Evolutionary conservation across 2,888 invertebrate genomes (phyloP).

Genomic region (Netelia fuscicornis): DNA sequence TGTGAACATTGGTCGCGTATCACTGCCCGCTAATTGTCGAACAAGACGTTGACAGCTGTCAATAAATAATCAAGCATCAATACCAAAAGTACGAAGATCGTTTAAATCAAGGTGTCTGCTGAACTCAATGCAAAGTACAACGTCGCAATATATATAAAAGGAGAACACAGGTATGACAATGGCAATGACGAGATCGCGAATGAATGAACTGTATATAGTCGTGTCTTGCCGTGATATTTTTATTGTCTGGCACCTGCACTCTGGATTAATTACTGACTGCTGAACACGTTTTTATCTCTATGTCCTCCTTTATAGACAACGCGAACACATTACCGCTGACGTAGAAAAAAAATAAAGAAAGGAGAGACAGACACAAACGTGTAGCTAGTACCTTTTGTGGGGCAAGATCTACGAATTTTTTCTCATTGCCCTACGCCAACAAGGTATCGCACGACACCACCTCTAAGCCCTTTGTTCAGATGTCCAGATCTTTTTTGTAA

Average conservation of each 20-base stretch:
- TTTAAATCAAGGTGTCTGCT: not conserved
- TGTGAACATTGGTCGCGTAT: not conserved
- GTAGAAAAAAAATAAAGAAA: slow-evolving; percentile 17
- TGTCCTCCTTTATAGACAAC: slow-evolving; percentile 34
- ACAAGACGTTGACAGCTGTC: slow-evolving; percentile 56
- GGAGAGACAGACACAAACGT: slow-evolving; percentile 36
- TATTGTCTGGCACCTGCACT: not conserved
- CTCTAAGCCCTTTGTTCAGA: slow-evolving; percentile 78
- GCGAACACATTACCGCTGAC: slow-evolving; percentile 11
- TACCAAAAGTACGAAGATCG: not conserved
- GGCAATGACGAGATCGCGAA: slow-evolving; percentile 40
- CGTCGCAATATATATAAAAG: slow-evolving; percentile 42
- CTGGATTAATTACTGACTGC: not conserved
- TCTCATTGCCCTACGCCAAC: slow-evolving; percentile 48
- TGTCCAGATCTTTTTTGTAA: slow-evolving; percentile 82
- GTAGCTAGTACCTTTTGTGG: slow-evolving; percentile 33
- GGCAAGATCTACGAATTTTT: slow-evolving; percentile 44
- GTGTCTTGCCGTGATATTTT: not conserved
- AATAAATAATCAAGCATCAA: slow-evolving; percentile 32
- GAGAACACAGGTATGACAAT: slow-evolving; percentile 57
- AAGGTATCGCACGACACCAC: slow-evolving; percentile 74
- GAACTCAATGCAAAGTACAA: slow-evolving; percentile 1
- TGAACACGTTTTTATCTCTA: slow-evolving; percentile 19
- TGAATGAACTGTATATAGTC: slow-evolving; percentile 35
- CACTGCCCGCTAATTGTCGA: not conserved